A percentile compares a stretch with the other conserved stretches of the same genome.
Evolutionary conservation across 30 jellyfish, hydroid and myxozoan genomes (phyloP).

Genomic region (Chrysaora quinquecirrha): DNA sequence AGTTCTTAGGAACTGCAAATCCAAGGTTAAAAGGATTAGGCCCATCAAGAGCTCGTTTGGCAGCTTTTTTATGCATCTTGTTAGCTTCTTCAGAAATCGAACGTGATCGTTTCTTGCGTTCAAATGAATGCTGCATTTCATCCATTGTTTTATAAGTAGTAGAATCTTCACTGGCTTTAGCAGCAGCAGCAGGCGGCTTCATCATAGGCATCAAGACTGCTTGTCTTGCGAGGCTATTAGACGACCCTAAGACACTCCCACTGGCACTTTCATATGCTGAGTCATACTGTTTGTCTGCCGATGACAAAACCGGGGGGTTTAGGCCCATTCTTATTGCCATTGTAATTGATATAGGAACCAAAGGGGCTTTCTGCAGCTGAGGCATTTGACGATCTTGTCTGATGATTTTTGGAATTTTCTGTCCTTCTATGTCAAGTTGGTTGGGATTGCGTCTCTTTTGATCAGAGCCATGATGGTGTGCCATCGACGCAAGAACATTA

Average conservation of each 20-base stretch:
- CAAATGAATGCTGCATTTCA: neutral
- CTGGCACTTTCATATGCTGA: conserved; percentile 23
- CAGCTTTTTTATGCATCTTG: conserved; percentile 66
- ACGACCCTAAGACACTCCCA: neutral
- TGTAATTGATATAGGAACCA: too few species aligned
- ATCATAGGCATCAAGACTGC: too few species aligned
- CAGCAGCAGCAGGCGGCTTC: neutral
- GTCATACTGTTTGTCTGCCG: too few species aligned
- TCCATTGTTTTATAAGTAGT: neutral
- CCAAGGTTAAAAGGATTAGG: conserved; percentile 90
- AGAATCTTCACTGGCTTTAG: neutral
- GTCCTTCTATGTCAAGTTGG: neutral
- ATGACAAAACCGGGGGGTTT: too few species aligned
- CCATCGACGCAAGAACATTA: conserved; percentile 56
- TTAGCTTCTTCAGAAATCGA: conserved; percentile 36
- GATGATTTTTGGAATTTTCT: conserved; percentile 19
- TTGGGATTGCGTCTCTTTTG: conserved; percentile 7
- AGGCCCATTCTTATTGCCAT: too few species aligned
- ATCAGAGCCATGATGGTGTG: conserved; percentile 40
- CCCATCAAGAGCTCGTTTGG: conserved; percentile 76
- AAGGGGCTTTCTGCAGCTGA: neutral
- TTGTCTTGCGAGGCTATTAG: neutral
- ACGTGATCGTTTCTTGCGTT: conserved; percentile 52
- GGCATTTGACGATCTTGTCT: neutral
- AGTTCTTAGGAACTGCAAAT: conserved; percentile 52